Base-by-base conservation (phyloP, 2,797 vertebrate genomes). In the Halcyon badia region DNA sequence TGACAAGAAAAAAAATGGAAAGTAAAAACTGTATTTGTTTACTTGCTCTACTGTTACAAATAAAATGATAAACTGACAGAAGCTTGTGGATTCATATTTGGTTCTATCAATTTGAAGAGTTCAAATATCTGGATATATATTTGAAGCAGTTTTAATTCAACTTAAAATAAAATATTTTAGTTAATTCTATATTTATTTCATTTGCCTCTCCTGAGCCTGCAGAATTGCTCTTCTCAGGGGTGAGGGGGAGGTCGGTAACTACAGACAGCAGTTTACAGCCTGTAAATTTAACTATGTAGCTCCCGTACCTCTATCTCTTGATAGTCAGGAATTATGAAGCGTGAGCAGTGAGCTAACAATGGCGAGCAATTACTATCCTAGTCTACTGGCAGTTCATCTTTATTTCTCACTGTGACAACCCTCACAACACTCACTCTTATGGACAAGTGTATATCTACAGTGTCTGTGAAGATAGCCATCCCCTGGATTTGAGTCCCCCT, bases 171-270 rank as follows among this genome's bases (percentile, higher is more conserved):
- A 52, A 64, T 19, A 44, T 33, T 71, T 7, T 8, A 70, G 33
- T 49, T 62, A 41, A 31, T 64, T 75, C 19, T 51, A 13, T 33
- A 48, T 57, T 75, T 7, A 17, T 89, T 87, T 62, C 37, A 17
- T 78, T 69, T 78, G 3, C 10, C 35, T 62, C 39, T 66, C 25
- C 10, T 65, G 10, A 51, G 11, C 24, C 51, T 42, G 64, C 24
- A 60, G 26, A 73, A 90, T 31, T 79, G 14, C 10, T 35, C 2
- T 70, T 39, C 14, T 72, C 37, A 42, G 5, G 16, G 5, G 2
- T 52, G 19, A 57, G 8, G 20, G 1, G 8, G 49, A 30, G 3
- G 10, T 54, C 0, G 2, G 35, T 17, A 72, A 26, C 39, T 71
- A 39, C 31, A 57, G 5, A 31, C 2, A 10, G 16, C 30, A 52